Conservation (phyloP, 2,888 invertebrate species). For the Nephrotoma guestfalica region DNA sequence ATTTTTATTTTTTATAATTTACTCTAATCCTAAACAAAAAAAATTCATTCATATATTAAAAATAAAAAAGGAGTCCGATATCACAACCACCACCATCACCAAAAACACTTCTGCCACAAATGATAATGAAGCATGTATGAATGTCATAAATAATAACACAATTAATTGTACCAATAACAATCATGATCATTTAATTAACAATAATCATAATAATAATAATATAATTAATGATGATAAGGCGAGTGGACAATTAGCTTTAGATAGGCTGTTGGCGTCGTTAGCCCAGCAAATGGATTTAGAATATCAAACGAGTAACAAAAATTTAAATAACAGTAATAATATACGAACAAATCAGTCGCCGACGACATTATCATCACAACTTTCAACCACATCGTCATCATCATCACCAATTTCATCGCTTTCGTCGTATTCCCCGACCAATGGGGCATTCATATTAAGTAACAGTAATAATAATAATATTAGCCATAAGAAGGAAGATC, state of each 20-base stretch:
- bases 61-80: constrained; percentile 9
- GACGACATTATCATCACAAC: not conserved
- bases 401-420: constrained; percentile 13
- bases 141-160: constrained; percentile 1
- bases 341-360: not conserved
- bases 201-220: constrained; percentile 10
- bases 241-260: constrained; percentile 16
- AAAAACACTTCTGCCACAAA: not conserved
- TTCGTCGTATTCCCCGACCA: not conserved
- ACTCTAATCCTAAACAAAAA: not conserved
- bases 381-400: not conserved
- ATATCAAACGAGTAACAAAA: constrained; percentile 10
- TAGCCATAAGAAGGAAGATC: constrained; percentile 5
- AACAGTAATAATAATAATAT: constrained; percentile 16
- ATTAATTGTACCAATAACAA: constrained; percentile 11
- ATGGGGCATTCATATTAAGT: constrained; percentile 7
- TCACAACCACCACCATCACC: constrained; percentile 2
- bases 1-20: not conserved
- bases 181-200: constrained; percentile 12
- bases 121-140: not conserved
- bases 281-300: constrained; percentile 13
- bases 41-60: not conserved
- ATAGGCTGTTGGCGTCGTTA: constrained; percentile 16
- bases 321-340: not conserved
- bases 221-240: constrained; percentile 8